Evolutionary conservation across 2,888 invertebrate genomes (phyloP).

Genomic region (Xestia xanthographa): DNA sequence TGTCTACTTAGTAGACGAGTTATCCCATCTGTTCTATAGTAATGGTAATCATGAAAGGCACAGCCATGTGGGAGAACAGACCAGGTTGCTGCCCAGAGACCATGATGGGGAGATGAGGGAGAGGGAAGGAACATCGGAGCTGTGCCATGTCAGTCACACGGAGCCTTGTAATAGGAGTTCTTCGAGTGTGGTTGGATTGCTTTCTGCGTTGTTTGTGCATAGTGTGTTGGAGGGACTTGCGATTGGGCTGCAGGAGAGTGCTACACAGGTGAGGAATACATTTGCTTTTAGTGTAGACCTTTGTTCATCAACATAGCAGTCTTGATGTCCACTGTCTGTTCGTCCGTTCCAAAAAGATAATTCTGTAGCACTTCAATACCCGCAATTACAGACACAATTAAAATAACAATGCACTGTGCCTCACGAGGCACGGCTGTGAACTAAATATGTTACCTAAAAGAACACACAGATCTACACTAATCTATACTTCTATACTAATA

Average conservation of each 20-base stretch:
- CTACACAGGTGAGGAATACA: conserved; percentile 89
- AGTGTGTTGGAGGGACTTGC: conserved; percentile 95
- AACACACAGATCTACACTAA: too few relatives aligned
- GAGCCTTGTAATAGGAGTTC: conserved; percentile 92
- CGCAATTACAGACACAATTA: too few relatives aligned
- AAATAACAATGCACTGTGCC: too few relatives aligned
- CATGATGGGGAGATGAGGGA: conserved; percentile 81
- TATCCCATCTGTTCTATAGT: conserved; percentile 92
- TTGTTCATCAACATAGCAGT: neutral
- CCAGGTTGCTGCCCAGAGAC: conserved; percentile 71
- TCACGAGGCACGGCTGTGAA: too few relatives aligned
- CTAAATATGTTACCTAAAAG: neutral
- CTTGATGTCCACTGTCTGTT: neutral
- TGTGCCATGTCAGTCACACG: conserved; percentile 92
- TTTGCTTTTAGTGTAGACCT: neutral
- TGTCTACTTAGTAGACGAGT: conserved; percentile 93
- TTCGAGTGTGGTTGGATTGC: conserved; percentile 92
- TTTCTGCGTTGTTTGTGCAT: conserved; percentile 94
- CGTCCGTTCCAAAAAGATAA: neutral
- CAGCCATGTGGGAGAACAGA: conserved; percentile 76
- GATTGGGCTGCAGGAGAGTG: conserved; percentile 93
- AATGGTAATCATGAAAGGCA: conserved; percentile 67
- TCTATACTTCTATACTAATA: too few relatives aligned
- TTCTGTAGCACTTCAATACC: too few relatives aligned
- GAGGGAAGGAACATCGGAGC: conserved; percentile 80